A percentile compares a stretch with the other conserved stretches of the same genome.
Evolutionary conservation across 1,140 invertebrate genomes (phyloP).

Genomic region (Colletes latitarsis): DNA sequence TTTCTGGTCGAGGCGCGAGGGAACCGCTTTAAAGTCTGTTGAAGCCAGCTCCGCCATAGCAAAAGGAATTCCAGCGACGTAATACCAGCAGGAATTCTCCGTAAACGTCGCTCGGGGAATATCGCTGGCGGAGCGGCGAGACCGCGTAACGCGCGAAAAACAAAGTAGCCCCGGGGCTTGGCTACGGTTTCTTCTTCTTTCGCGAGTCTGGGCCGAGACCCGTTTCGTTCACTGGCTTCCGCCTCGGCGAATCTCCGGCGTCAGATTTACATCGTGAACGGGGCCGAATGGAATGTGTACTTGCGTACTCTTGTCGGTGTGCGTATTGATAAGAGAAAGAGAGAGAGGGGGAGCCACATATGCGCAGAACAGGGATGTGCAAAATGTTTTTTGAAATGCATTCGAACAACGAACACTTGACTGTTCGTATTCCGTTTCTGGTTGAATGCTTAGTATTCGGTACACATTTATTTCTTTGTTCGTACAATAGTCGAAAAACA

Average conservation of each 20-base stretch:
- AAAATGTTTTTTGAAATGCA: too few species aligned
- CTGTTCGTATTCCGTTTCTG: too few species aligned
- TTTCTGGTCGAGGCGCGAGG: too few species aligned
- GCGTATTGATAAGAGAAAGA: constrained; percentile 9
- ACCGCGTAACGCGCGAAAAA: not conserved
- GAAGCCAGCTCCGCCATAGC: too few species aligned
- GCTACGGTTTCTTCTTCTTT: not conserved
- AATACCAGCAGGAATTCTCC: not conserved
- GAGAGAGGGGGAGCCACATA: not conserved
- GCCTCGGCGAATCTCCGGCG: not conserved
- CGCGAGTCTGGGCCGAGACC: not conserved
- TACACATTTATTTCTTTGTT: too few species aligned
- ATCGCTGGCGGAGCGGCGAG: not conserved
- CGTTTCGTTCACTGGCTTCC: not conserved
- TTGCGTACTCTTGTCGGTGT: not conserved
- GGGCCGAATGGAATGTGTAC: not conserved
- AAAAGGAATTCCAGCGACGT: not conserved
- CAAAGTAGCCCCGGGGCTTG: not conserved
- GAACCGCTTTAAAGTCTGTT: not conserved
- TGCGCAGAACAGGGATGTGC: too few species aligned
- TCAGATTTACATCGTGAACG: constrained; percentile 2
- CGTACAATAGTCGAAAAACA: too few species aligned
- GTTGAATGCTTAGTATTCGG: not conserved
- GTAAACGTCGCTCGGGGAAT: not conserved
- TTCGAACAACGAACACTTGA: too few species aligned